Percentiles rank a stretch among this genome's conserved stretches.
Evolutionary conservation across 1,140 invertebrate genomes (phyloP).

Genomic region (Polypedilum vanderplanki): DNA sequence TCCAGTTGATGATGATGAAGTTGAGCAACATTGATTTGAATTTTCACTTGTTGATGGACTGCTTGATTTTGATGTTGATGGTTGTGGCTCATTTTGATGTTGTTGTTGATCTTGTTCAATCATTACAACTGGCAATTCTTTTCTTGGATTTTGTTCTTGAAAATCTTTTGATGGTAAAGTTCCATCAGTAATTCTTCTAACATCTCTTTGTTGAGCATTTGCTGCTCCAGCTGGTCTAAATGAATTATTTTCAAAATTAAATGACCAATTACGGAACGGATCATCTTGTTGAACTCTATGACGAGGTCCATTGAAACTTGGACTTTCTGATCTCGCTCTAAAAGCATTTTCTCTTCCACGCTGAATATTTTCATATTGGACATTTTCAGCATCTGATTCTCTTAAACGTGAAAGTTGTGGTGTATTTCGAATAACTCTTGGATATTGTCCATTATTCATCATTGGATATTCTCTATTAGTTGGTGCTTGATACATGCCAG

Average conservation of each 20-base stretch:
- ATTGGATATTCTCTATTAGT: not conserved
- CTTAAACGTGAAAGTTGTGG: slow-evolving; percentile 1
- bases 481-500: not conserved
- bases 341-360: not conserved
- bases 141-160: slow-evolving; percentile 5
- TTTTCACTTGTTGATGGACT: not conserved
- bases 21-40: too few relatives aligned
- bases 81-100: not conserved
- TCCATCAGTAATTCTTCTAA: not conserved
- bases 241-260: slow-evolving; percentile 41
- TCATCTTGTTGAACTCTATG: slow-evolving; percentile 31
- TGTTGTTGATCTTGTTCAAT: not conserved
- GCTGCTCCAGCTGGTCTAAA: slow-evolving; percentile 36
- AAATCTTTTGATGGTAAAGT: not conserved
- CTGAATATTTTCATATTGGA: slow-evolving; percentile 1
- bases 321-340: slow-evolving; percentile 1
- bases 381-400: not conserved
- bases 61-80: not conserved
- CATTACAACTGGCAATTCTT: not conserved
- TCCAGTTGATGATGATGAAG: too few relatives aligned
- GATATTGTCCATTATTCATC: not conserved
- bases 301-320: not conserved
- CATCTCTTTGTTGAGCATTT: not conserved
- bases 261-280: slow-evolving; percentile 41
- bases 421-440: not conserved